Base-by-base conservation (phyloP, 2,797 vertebrate species). In the Chaenodraco wilsoni region DNA sequence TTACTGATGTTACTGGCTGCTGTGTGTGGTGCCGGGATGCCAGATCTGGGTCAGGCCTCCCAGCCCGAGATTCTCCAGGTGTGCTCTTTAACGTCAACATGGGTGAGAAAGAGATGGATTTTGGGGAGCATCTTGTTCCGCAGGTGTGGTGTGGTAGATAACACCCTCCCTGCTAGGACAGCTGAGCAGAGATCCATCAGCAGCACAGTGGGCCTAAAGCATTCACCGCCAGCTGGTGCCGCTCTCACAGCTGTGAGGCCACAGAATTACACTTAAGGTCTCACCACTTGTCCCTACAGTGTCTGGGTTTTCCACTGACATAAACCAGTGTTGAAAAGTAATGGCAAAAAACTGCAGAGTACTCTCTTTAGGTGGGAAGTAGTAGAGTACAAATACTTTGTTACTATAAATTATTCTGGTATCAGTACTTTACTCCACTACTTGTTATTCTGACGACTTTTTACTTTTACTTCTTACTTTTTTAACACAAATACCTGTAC, bases 31-130 rank as follows among this genome's bases (percentile, higher is more conserved):
- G 63, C 73, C 46, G 72, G 58, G 78, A 82, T 65, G 77, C 85
- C 57, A 64, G 77, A 92, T 89, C 87, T 93, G 85, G 91, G 92
- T 92, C 92, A 92, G 78, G 65, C 85, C 83, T 86, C 84, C 80
- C 73, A 82, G 84, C 59, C 69, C 41, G 72, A 45, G 74, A 76
- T 73, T 69, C 84, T 67, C 13, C 70, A 4, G 85, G 78, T 87
- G 64, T 12, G 14, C 74, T 82, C 77, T 76, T 84, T 83, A 83
- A 76, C 80, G 65, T 69, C 76, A 65, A 63, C 61, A 51, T 44
- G 76, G 76, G 75, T 15, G 61, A 78, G 80, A 74, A 49, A 71
- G 82, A 75, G 84, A 86, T 84, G 65, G 69, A 79, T 90, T 89
- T 82, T 45, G 50, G 69, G 4, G 78, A 74, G 60, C 76, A 74